Evolutionary conservation across 2,888 invertebrate species (phyloP), one percentile per base, ranked within the genome.

Genomic region (Trichogramma evanescens): DNA sequence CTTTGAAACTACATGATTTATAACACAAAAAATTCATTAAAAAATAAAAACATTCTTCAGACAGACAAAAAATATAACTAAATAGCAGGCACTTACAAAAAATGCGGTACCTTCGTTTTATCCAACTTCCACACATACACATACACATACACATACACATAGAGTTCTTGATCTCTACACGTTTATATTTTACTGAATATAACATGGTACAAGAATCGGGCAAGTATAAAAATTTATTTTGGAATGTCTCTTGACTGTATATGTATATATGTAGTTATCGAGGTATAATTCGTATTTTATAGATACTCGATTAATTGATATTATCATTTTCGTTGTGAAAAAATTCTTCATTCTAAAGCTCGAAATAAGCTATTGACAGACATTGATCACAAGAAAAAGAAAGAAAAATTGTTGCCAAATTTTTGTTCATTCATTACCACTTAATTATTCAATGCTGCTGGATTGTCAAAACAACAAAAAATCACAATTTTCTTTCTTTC

Each of bases 81-180:
- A 63, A 60, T 13, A 61, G 58, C 53, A 63, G 63, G 63, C 58
- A 63, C 63, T 61, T 63, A 55, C 26, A 26, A 26, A 58, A 54
- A 61, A 61, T 63, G 55, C 56, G 56, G 56, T 58, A 56, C 54
- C 10, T 58, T 58, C 26, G 26, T 26, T 26, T 26, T 26, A 26
- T 26, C 3, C 26, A 26, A 26, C 26, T 1, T 26, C 26, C 26
- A 26, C 26, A 50, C 53, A 48, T 54, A 52, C 40, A 50, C 53
- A 48, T 54, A 52, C 40, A 13, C 13, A 13, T 13, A 13, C 13
- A 52, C 41, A 43, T 51, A 38, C 26, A 3, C 50, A 51, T 54
- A 7, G n/a, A 5, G 38, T 46, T 46, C n/a, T 13, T 54, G 43
- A 44, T 39, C 50, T 40, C 40, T 38, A 26, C 26, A 26, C 26